Conservation (phyloP, 2,797 vertebrate genomes). For the Mus minutoides region DNA sequence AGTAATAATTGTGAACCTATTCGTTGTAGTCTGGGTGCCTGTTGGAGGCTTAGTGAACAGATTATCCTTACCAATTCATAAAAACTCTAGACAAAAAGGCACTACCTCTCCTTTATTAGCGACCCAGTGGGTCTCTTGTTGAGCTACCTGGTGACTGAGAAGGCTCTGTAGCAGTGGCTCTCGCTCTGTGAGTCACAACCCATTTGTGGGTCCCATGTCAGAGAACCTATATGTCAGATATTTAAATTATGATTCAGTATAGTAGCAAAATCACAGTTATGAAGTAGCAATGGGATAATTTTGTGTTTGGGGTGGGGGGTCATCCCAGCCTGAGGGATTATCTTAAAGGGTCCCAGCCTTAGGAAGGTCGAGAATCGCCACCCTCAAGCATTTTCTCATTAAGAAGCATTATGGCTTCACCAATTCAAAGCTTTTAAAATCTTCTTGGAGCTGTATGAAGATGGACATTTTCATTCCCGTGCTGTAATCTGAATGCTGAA, state of each 20-base stretch:
- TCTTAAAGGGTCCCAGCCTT: background rate
- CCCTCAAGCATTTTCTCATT: background rate
- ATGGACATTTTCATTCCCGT: background rate
- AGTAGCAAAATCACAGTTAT: background rate
- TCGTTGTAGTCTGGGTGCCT: background rate
- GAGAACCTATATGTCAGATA: background rate
- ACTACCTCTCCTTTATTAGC: background rate
- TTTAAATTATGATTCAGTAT: background rate
- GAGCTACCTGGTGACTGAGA: background rate
- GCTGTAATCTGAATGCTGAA: background rate
- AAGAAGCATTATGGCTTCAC: background rate
- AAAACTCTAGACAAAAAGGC: background rate
- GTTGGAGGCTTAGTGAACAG: background rate
- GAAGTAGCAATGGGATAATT: background rate
- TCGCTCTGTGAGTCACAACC: background rate
- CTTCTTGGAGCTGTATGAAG: background rate
- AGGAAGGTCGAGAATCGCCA: background rate
- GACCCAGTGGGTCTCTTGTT: background rate
- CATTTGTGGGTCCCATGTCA: background rate
- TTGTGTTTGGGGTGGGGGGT: background rate
- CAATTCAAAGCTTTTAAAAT: slow-evolving; percentile 45
- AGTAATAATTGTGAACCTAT: background rate
- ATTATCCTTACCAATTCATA: background rate
- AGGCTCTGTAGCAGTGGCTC: background rate
- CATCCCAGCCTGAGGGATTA: background rate